A percentile compares a stretch with the other conserved stretches of the same genome.
phyloP scores from a whole-genome alignment of 1,140 invertebrate species.

The Leguminivora glycinivorella region DNA sequence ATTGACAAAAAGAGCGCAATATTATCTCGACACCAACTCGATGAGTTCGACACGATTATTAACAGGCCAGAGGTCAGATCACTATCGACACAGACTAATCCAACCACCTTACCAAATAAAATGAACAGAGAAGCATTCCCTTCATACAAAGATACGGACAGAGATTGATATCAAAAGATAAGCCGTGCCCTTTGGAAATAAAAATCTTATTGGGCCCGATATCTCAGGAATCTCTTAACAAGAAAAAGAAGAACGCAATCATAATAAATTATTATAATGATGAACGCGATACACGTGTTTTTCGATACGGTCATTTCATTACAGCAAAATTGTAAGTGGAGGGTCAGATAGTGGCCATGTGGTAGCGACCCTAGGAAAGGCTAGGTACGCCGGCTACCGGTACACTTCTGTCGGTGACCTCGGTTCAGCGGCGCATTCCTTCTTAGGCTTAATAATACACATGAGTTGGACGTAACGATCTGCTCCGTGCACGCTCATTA shows the following conservation, averaged over 20 bases:
- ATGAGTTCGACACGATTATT: slow-evolving; percentile 65
- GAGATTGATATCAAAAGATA: slow-evolving; percentile 33
- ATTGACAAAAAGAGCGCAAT: slow-evolving; percentile 49
- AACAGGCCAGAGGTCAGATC: slow-evolving; percentile 68
- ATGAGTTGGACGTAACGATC: slow-evolving; percentile 66
- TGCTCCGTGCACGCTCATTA: slow-evolving; percentile 61
- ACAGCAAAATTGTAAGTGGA: slow-evolving; percentile 38
- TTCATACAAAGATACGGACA: slow-evolving; percentile 35
- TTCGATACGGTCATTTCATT: slow-evolving; percentile 20
- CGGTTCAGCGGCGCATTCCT: slow-evolving; percentile 63
- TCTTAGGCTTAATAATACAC: slow-evolving; percentile 73
- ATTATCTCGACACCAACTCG: slow-evolving; percentile 50
- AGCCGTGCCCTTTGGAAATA: slow-evolving; percentile 24
- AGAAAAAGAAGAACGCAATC: slow-evolving; percentile 22
- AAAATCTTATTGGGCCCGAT: slow-evolving; percentile 22
- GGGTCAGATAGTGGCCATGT: slow-evolving; percentile 39
- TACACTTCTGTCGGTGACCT: slow-evolving; percentile 60
- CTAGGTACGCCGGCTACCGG: slow-evolving; percentile 43
- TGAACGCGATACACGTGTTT: not conserved
- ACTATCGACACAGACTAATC: slow-evolving; percentile 53
- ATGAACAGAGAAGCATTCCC: slow-evolving; percentile 39
- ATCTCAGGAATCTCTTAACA: slow-evolving; percentile 13
- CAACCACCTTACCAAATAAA: slow-evolving; percentile 38
- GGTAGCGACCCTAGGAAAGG: slow-evolving; percentile 43
- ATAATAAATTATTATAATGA: slow-evolving; percentile 26